Conservation (phyloP, 2,113 vertebrate species). For the Calyptommatus sinebrachiatus region DNA sequence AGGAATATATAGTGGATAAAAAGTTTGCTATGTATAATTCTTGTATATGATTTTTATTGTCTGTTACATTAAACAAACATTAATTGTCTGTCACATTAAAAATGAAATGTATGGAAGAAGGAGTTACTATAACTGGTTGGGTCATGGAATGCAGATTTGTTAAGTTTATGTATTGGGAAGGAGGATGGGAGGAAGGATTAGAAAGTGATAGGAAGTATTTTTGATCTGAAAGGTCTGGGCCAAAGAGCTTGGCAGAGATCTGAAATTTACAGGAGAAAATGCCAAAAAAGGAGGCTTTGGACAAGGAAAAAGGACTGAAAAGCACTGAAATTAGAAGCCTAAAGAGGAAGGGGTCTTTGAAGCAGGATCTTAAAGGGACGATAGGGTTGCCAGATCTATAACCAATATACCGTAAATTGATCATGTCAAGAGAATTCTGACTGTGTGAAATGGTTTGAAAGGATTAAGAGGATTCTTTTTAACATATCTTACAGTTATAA, state of each 20-base stretch:
- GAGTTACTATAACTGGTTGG: no score
- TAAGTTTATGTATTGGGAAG: no score
- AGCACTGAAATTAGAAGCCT: background rate
- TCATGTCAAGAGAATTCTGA: background rate
- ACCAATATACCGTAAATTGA: background rate
- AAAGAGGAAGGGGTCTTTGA: background rate
- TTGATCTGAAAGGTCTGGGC: background rate
- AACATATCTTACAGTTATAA: background rate
- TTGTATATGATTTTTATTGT: no score
- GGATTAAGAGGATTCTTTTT: no score
- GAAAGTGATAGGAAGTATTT: background rate
- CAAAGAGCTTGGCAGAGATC: background rate
- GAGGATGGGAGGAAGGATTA: no score
- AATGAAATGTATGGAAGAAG: no score
- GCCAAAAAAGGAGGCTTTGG: no score
- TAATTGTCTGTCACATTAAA: no score
- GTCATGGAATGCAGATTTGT: no score
- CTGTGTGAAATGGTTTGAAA: background rate
- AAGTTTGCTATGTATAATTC: no score
- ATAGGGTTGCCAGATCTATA: background rate
- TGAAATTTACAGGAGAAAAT: background rate
- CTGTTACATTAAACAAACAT: no score
- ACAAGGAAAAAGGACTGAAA: background rate
- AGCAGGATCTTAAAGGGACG: background rate
- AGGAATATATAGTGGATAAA: no score